A percentile compares a stretch with the other conserved stretches of the same genome.
phyloP scores from a whole-genome alignment of 2,888 invertebrate species.

The Tenthredo mesomela region DNA sequence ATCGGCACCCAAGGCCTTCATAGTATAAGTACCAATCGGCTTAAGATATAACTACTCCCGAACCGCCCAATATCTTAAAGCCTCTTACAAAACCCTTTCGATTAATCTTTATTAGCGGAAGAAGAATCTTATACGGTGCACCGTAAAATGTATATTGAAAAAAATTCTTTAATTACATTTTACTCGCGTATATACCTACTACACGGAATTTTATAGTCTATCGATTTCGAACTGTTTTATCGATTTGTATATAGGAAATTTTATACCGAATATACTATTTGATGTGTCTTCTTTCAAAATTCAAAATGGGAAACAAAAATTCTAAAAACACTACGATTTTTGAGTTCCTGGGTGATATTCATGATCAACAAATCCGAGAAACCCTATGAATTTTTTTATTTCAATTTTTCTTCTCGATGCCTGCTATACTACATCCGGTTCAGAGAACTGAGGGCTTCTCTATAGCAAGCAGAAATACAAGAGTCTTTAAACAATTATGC shows the following conservation, averaged over 20 bases:
- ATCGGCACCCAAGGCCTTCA: slow-evolving; percentile 1
- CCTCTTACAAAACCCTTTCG: neutral
- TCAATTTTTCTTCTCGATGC: neutral
- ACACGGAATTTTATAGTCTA: neutral
- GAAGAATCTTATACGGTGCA: neutral
- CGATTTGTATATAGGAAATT: neutral
- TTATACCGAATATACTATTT: neutral
- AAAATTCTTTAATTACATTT: neutral
- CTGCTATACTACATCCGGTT: neutral
- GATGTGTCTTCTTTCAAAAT: too few relatives aligned
- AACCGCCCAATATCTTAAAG: slow-evolving; percentile 1
- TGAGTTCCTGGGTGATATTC: neutral
- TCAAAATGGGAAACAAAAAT: too few relatives aligned
- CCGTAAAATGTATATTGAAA: neutral
- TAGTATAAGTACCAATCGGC: neutral
- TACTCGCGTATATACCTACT: too few relatives aligned
- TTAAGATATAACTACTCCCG: neutral
- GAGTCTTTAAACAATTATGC: neutral
- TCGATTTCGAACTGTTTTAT: neutral
- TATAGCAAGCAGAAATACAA: neutral
- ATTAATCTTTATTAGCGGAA: slow-evolving; percentile 7
- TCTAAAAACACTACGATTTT: too few relatives aligned
- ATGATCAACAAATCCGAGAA: neutral
- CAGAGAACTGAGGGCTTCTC: neutral
- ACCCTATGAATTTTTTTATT: neutral